These are phyloP conservation scores for Formica selysi DNA, from an alignment of 1,140 invertebrate genomes.

Conservation along the genomic window DNA sequence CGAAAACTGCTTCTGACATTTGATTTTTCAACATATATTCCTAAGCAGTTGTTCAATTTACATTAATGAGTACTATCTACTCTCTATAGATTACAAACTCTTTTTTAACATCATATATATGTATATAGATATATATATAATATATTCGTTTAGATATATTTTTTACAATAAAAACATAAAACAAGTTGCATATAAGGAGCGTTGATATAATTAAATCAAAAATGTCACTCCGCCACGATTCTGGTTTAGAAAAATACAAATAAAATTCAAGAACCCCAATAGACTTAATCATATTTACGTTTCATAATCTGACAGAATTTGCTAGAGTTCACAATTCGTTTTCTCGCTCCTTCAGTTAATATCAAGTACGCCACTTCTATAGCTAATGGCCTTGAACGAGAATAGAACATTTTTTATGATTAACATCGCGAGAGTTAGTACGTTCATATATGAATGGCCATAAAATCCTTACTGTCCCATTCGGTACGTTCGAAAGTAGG, in stretches of 20 bases:
- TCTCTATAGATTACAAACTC: too few relatives aligned
- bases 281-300: background rate
- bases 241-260: background rate
- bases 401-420: slow-evolving; percentile 50
- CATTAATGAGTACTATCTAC: too few relatives aligned
- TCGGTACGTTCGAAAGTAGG: slow-evolving; percentile 34
- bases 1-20: too few relatives aligned
- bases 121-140: too few relatives aligned
- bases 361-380: background rate
- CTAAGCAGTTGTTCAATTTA: too few relatives aligned
- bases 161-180: background rate
- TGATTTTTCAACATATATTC: too few relatives aligned
- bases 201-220: background rate
- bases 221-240: background rate
- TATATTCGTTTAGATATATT: background rate
- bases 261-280: background rate
- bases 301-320: background rate
- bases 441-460: slow-evolving; percentile 33
- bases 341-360: background rate
- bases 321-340: slow-evolving; percentile 7
- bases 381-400: slow-evolving; percentile 32
- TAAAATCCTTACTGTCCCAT: slow-evolving; percentile 17
- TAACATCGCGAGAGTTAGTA: slow-evolving; percentile 16
- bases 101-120: too few relatives aligned
- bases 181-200: too few relatives aligned